Evolutionary conservation across 2,797 vertebrate species (phyloP).

Genomic region (Rallus crepitans): DNA sequence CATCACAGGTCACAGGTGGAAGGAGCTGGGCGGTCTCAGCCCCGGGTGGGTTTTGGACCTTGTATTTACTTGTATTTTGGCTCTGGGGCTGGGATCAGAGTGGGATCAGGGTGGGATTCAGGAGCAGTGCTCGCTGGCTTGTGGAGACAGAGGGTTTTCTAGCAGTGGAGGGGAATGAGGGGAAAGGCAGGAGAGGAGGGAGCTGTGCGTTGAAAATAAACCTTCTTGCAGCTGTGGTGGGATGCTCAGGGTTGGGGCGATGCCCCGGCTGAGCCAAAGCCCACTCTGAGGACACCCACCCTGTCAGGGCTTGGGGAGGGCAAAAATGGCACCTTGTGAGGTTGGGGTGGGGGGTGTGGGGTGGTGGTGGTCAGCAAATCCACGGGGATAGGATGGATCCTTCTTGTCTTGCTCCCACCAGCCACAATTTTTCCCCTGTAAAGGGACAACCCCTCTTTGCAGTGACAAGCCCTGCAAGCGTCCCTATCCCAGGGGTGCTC

Average conservation of each 20-base stretch:
- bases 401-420: not conserved
- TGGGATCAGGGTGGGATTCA: not conserved
- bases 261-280: not conserved
- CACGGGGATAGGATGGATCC: not conserved
- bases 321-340: too few species aligned
- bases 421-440: not conserved
- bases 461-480: not conserved
- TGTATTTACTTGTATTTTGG: not conserved
- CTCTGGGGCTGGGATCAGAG: not conserved
- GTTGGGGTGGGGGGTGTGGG: not conserved
- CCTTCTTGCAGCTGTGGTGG: not conserved
- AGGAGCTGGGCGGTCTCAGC: not conserved
- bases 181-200: not conserved
- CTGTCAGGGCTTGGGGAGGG: too few species aligned
- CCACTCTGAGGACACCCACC: not conserved
- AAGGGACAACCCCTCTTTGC: not conserved
- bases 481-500: not conserved
- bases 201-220: not conserved
- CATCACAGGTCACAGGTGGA: not conserved
- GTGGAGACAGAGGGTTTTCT: not conserved
- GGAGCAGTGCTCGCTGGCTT: not conserved
- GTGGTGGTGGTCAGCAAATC: not conserved
- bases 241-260: accelerated
- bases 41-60: not conserved
- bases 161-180: not conserved